Conservation (phyloP, 1,140 invertebrate genomes). For the Drosophila gunungcola region DNA sequence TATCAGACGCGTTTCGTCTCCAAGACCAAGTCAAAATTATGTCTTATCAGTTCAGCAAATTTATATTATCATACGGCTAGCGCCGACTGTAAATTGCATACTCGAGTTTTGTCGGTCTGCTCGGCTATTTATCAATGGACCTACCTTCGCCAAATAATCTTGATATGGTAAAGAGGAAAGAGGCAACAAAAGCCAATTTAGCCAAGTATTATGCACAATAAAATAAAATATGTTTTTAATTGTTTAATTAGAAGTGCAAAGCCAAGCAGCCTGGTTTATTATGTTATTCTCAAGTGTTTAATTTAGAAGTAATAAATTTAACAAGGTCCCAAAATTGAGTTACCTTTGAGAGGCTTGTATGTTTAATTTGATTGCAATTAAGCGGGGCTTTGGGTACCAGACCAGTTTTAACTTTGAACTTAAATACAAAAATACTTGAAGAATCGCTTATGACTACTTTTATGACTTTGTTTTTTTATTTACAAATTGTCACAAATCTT, state of each 20-base stretch:
- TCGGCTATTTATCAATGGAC: constrained; percentile 13
- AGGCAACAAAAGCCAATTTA: constrained; percentile 2
- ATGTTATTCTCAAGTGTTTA: constrained; percentile 35
- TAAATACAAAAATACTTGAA: too few species aligned
- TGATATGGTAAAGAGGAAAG: constrained; percentile 9
- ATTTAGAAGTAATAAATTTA: constrained; percentile 3
- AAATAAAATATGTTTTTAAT: constrained; percentile 59
- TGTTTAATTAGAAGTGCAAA: constrained; percentile 20
- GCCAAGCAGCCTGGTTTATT: constrained; percentile 10
- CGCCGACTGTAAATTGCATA: constrained; percentile 32
- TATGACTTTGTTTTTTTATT: too few species aligned
- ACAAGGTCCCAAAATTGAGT: background rate
- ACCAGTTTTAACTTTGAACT: too few species aligned
- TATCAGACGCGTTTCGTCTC: constrained; percentile 25
- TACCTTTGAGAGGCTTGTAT: constrained; percentile 5
- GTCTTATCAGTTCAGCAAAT: constrained; percentile 28
- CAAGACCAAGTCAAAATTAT: constrained; percentile 11
- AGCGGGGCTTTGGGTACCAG: too few species aligned
- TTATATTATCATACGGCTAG: constrained; percentile 1
- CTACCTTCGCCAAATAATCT: background rate
- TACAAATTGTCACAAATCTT: too few species aligned
- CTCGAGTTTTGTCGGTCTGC: constrained; percentile 12
- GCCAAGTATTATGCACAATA: constrained; percentile 26
- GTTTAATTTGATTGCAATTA: constrained; percentile 6
- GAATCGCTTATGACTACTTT: too few species aligned